phyloP scores from a whole-genome alignment of 2,888 invertebrate species.

The Apotomis betuletana region DNA sequence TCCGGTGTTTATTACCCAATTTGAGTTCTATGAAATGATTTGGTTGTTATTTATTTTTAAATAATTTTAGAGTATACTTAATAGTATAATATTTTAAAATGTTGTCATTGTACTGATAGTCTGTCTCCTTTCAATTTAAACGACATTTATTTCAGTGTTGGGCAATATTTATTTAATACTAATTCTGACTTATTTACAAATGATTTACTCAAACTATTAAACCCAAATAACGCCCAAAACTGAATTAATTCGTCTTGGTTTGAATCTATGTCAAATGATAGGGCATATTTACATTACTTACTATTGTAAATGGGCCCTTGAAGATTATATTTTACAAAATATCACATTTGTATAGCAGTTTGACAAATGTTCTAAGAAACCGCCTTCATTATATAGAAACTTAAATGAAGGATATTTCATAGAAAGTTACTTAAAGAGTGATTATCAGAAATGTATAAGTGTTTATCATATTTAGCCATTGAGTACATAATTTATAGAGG shows the following conservation, averaged over 20 bases:
- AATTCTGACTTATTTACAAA: background rate
- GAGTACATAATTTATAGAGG: constrained; percentile 4
- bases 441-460: constrained; percentile 31
- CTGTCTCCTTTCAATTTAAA: background rate
- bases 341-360: constrained; percentile 6
- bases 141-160: constrained; percentile 6
- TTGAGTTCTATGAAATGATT: no score
- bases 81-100: no score
- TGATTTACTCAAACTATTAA: background rate
- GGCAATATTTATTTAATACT: constrained; percentile 1
- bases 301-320: constrained; percentile 4
- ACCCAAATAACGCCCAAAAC: background rate
- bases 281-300: background rate
- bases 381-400: constrained; percentile 14
- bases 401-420: constrained; percentile 17
- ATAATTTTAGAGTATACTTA: no score
- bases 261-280: constrained; percentile 3
- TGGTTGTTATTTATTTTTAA: no score
- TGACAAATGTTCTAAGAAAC: constrained; percentile 1
- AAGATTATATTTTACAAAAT: constrained; percentile 2
- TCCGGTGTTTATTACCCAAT: no score
- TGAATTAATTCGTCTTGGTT: background rate
- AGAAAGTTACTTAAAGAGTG: constrained; percentile 20
- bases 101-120: background rate
- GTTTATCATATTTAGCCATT: constrained; percentile 21